phyloP scores from a whole-genome alignment of 2,888 invertebrate genomes.

The Ferrisia virgata region DNA sequence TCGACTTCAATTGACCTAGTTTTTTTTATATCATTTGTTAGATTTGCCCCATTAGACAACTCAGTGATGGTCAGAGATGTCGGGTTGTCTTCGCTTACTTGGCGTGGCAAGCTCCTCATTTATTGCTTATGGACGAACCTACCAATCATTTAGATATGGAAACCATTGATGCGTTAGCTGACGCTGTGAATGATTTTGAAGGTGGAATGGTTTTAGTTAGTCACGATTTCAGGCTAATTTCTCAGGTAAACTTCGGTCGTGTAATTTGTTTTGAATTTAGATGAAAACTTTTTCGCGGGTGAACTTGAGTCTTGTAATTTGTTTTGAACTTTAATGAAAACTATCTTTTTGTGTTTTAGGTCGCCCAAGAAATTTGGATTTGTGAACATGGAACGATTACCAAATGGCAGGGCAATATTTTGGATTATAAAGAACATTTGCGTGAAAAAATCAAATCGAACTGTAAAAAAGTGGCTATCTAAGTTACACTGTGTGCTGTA shows the following conservation, averaged over 20 bases:
- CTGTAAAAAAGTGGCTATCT: slow-evolving; percentile 56
- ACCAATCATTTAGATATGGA: slow-evolving; percentile 97
- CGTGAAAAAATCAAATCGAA: slow-evolving; percentile 81
- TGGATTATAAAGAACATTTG: slow-evolving; percentile 92
- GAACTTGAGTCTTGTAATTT: no score
- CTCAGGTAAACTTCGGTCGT: slow-evolving; percentile 68
- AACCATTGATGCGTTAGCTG: slow-evolving; percentile 96
- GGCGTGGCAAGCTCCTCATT: slow-evolving; percentile 95
- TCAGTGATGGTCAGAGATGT: slow-evolving; percentile 97
- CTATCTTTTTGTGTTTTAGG: slow-evolving; percentile 63
- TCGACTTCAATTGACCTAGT: neutral
- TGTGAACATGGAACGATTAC: slow-evolving; percentile 94
- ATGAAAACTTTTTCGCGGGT: no score
- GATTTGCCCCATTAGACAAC: slow-evolving; percentile 89
- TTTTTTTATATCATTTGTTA: slow-evolving; percentile 51
- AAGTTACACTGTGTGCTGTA: neutral
- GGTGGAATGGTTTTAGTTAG: slow-evolving; percentile 99
- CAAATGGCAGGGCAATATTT: slow-evolving; percentile 95
- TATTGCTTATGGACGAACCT: slow-evolving; percentile 81
- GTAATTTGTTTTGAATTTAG: no score
- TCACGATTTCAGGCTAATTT: slow-evolving; percentile 98
- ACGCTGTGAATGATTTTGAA: slow-evolving; percentile 95
- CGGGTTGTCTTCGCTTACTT: slow-evolving; percentile 98
- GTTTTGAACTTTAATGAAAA: neutral
- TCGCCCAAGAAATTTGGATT: slow-evolving; percentile 98